These are phyloP conservation scores for Araneus ventricosus DNA, from an alignment of 1,140 invertebrate species.

Conservation along the genomic window DNA sequence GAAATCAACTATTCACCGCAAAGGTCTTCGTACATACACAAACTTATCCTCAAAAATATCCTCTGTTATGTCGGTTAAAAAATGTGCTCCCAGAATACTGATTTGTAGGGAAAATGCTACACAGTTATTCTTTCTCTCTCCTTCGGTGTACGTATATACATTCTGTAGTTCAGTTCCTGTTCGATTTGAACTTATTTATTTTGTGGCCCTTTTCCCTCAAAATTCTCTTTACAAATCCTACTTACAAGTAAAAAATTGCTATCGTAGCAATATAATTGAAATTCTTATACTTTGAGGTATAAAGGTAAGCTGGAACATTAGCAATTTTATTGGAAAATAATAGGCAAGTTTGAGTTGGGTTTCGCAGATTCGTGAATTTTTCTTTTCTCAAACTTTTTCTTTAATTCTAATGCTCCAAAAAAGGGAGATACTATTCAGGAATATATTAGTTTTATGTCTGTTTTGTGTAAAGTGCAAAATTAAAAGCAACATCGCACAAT, in stretches of 20 bases:
- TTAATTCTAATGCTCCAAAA: no score
- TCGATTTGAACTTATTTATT: background rate
- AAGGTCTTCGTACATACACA: constrained; percentile 34
- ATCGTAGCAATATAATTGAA: background rate
- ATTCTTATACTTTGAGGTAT: background rate
- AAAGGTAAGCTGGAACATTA: background rate
- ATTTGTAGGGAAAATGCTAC: background rate
- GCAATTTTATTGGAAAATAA: constrained; percentile 16
- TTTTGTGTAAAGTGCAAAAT: no score
- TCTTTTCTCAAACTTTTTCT: background rate
- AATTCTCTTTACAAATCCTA: background rate
- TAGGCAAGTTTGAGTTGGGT: background rate
- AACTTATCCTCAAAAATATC: constrained; percentile 38
- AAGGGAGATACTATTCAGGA: no score
- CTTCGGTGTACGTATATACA: background rate
- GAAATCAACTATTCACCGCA: constrained; percentile 62
- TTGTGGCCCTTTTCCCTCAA: background rate
- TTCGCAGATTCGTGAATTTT: background rate
- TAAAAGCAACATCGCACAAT: no score
- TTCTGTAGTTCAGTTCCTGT: background rate
- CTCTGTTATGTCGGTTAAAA: constrained; percentile 60
- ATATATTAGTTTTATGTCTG: no score
- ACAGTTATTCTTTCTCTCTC: background rate
- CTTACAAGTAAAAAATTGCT: background rate
- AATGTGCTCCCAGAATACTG: constrained; percentile 50